Base-by-base conservation (phyloP, 2,888 invertebrate species). In the Mythimna loreyi region DNA sequence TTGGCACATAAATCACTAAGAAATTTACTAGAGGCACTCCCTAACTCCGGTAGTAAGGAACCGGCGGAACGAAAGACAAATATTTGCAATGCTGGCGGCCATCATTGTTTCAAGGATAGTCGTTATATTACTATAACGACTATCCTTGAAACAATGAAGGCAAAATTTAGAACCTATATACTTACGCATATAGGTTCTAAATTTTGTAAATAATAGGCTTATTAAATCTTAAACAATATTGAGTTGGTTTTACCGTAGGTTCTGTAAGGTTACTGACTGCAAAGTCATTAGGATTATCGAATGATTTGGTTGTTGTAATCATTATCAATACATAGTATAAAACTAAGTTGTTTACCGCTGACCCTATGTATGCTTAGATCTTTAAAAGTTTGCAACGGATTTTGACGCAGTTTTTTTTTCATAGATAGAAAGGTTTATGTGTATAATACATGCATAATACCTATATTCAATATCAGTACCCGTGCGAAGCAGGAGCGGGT, bases 41-140 rank as follows among this genome's bases (percentile, higher is more conserved):
- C 59, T 62, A 33, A 50, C 30, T 60, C 23, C n/a, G 9, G 55
- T 13, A 36, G 33, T 33, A 53, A 2, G 55, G 33, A 33, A 33
- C 11, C n/a, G 13, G 13, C 40, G 6, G 43, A 50, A 43, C n/a
- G 11, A 28, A 49, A 23, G 50, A 66, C 58, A 67, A 75, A 79
- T 67, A 80, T 75, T 75, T 67, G 50, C 68, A 75, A 53, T 49
- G 23, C 68, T 61, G 59, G 62, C 58, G 58, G 23, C 68, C 75
- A 59, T 67, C 55, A 49, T 53, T 55, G 62, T 67, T 67, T 63
- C 45, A 57, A 59, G 69, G 50, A 67, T 40, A 59, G n/a, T 50
- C 23, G 43, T 66, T 77, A n/a, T n/a, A n/a, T n/a, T n/a, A n/a
- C n/a, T n/a, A n/a, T n/a, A 77, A 66, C 43, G 23, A 50, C n/a